phyloP scores from a whole-genome alignment of 2,888 invertebrate species.

The Polyommatus icarus region DNA sequence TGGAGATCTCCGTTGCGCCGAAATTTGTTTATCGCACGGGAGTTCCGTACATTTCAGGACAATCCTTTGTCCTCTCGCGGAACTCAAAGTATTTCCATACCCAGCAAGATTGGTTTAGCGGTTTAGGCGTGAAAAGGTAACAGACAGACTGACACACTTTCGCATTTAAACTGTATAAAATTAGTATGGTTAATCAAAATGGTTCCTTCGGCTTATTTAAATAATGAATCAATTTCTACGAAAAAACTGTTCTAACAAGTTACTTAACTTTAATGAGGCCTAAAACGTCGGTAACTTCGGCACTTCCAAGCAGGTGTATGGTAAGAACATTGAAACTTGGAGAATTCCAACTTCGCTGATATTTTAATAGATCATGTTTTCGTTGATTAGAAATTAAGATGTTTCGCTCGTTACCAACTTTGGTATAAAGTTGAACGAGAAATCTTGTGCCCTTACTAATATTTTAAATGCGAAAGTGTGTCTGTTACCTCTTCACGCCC shows the following conservation, averaged over 20 bases:
- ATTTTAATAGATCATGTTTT: conserved; percentile 13
- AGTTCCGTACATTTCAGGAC: too few species aligned
- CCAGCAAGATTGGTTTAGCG: too few species aligned
- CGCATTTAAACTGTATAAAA: neutral
- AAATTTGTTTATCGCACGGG: too few species aligned
- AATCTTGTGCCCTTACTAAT: neutral
- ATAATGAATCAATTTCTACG: neutral
- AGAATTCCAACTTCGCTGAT: conserved; percentile 2
- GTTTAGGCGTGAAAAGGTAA: too few species aligned
- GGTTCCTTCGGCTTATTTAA: too few species aligned
- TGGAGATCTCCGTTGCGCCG: too few species aligned
- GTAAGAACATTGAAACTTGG: conserved; percentile 8
- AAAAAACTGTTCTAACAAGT: neutral
- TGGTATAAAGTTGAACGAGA: neutral
- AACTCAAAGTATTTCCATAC: too few species aligned
- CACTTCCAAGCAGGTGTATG: conserved; percentile 14
- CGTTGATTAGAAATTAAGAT: conserved; percentile 13
- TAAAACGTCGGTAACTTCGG: neutral
- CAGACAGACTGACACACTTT: too few species aligned
- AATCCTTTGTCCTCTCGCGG: too few species aligned
- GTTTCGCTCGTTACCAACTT: neutral
- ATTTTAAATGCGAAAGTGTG: too few species aligned
- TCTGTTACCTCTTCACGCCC: too few species aligned
- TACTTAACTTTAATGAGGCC: neutral
- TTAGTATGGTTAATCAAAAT: neutral